Conservation (phyloP, 2,888 invertebrate genomes). For the Drosophila bunnanda region DNA sequence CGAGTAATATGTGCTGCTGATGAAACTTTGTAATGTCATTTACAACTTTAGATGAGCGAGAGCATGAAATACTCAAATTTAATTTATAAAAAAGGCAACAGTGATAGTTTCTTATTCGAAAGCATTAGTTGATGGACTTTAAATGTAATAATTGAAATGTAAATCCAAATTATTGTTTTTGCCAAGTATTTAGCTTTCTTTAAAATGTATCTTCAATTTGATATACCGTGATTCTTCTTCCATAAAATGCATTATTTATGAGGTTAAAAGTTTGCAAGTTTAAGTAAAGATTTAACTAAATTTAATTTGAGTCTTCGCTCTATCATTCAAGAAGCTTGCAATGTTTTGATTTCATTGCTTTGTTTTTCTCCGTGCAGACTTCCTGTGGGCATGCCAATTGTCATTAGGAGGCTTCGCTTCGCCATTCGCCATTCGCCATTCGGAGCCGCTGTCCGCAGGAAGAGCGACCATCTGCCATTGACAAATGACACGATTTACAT, state of each 20-base stretch:
- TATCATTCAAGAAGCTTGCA: background rate
- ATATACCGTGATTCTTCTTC: too few species aligned
- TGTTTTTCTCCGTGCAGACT: slow-evolving; percentile 8
- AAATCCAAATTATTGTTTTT: background rate
- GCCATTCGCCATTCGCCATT: slow-evolving; percentile 10
- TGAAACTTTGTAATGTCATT: background rate
- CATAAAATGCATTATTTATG: background rate
- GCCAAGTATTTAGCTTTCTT: background rate
- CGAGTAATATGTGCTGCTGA: background rate
- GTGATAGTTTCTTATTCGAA: background rate
- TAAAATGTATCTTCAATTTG: background rate
- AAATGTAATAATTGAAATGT: background rate
- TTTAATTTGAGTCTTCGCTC: too few species aligned
- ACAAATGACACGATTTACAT: slow-evolving; percentile 82
- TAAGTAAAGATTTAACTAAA: too few species aligned
- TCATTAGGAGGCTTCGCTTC: slow-evolving; percentile 46
- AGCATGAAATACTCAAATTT: background rate
- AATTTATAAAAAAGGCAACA: background rate
- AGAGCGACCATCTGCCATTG: slow-evolving; percentile 74
- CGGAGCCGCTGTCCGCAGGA: slow-evolving; percentile 28
- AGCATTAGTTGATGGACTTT: background rate
- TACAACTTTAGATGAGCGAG: background rate
- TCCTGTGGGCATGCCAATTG: slow-evolving; percentile 59
- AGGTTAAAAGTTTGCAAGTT: background rate
- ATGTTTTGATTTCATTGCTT: background rate